These are phyloP conservation scores for Netelia inedita DNA, from an alignment of 2,888 invertebrate genomes.

Conservation along the genomic window DNA sequence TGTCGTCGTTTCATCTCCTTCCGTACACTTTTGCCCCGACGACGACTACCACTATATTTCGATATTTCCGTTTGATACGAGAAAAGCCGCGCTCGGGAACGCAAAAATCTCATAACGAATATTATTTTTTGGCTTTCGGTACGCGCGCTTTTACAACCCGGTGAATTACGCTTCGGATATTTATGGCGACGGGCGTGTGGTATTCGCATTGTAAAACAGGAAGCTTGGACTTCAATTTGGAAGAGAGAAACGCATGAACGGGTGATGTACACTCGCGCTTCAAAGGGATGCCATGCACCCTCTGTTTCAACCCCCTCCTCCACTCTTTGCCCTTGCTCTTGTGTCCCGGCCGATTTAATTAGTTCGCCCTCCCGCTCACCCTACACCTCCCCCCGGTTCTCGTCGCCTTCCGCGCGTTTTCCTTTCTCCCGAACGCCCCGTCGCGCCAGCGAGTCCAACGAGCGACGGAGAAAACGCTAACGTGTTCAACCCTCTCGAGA, in stretches of 20 bases:
- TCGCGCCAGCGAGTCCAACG: background rate
- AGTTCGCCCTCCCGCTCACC: constrained; percentile 45
- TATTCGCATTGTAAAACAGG: background rate
- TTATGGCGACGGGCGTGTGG: no score
- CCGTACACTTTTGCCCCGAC: background rate
- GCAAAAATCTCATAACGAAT: constrained; percentile 62
- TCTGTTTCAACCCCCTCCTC: constrained; percentile 37
- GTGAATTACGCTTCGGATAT: no score
- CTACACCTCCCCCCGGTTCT: constrained; percentile 17
- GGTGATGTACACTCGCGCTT: constrained; percentile 68
- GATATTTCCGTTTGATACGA: constrained; percentile 30
- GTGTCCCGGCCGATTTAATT: constrained; percentile 76
- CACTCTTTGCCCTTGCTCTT: constrained; percentile 21
- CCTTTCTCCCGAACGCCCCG: constrained; percentile 54
- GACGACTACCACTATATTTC: constrained; percentile 40
- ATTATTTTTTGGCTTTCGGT: constrained; percentile 61
- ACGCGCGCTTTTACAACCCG: no score
- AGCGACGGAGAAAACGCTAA: constrained; percentile 1
- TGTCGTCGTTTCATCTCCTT: no score
- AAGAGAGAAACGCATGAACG: constrained; percentile 68
- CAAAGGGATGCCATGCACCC: constrained; percentile 76
- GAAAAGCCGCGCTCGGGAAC: constrained; percentile 18
- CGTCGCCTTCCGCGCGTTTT: constrained; percentile 50
- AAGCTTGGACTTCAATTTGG: constrained; percentile 76
- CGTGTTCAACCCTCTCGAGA: constrained; percentile 10